A percentile compares a stretch with the other conserved stretches of the same genome.
phyloP scores from a whole-genome alignment of 2,113 vertebrate species.

The Tachysurus vachellii region DNA sequence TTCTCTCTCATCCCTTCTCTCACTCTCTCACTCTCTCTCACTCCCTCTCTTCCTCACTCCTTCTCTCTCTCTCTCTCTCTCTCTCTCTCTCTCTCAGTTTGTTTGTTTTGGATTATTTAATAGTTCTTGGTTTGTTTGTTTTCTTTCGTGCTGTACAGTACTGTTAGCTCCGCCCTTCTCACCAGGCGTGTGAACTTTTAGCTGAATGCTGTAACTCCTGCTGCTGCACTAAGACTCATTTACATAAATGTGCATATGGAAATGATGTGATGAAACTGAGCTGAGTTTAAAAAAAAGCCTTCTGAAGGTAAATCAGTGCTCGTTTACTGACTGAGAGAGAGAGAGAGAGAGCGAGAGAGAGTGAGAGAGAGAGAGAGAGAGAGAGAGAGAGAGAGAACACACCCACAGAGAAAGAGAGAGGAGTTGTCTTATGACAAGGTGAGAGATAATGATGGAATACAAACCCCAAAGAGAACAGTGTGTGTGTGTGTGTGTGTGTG shows the following conservation, averaged over 20 bases:
- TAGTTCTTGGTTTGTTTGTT: neutral
- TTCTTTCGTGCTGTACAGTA: neutral
- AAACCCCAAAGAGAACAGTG: constrained; percentile 47
- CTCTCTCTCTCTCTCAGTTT: no score
- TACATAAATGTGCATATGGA: constrained; percentile 3
- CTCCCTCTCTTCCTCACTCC: no score
- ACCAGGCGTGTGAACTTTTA: neutral
- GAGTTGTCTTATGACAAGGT: constrained; percentile 54
- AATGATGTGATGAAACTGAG: neutral
- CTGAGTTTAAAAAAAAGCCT: neutral
- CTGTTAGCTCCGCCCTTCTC: neutral
- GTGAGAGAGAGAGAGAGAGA: constrained; percentile 27
- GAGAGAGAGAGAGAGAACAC: neutral
- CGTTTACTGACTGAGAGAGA: neutral
- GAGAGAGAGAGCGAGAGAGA: constrained; percentile 9
- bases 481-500: constrained; percentile 45
- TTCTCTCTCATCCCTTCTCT: no score
- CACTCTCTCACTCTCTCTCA: no score
- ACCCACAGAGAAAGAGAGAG: constrained; percentile 3
- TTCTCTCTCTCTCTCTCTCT: no score
- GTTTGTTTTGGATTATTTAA: neutral
- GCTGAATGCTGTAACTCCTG: neutral
- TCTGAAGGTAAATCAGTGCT: neutral
- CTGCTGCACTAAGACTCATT: neutral
- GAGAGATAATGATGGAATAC: constrained; percentile 59